Evolutionary conservation across 1,140 invertebrate species (phyloP).

Genomic region (Caerostris darwini): DNA sequence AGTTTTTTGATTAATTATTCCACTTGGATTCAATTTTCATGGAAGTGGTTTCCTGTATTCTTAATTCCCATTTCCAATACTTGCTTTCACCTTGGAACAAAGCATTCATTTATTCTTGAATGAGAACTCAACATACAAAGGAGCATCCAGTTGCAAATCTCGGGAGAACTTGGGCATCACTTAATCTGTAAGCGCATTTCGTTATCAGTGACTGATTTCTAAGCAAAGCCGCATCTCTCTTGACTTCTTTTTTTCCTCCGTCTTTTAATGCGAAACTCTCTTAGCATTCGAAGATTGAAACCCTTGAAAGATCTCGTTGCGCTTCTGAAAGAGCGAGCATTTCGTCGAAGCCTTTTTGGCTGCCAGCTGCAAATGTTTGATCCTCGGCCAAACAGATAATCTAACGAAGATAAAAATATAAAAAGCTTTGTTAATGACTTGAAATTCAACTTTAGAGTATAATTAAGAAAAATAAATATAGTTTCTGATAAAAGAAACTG

Average conservation of each 20-base stretch:
- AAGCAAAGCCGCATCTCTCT: neutral
- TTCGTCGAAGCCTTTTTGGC: slow-evolving; percentile 5
- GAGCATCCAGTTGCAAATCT: slow-evolving; percentile 39
- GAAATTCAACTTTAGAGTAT: neutral
- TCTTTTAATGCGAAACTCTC: slow-evolving; percentile 16
- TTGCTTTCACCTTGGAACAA: neutral
- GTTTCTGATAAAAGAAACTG: neutral
- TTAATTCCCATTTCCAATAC: neutral
- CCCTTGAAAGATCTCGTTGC: slow-evolving; percentile 52
- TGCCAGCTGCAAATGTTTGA: neutral
- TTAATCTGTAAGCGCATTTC: slow-evolving; percentile 22
- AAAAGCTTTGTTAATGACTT: slow-evolving; percentile 11
- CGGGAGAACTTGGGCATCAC: neutral
- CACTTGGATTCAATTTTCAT: no score
- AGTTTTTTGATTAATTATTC: no score
- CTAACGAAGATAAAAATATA: neutral
- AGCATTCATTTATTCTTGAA: slow-evolving; percentile 1
- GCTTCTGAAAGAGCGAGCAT: slow-evolving; percentile 37
- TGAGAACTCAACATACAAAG: neutral
- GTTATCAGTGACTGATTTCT: slow-evolving; percentile 52
- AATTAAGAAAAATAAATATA: slow-evolving; percentile 17
- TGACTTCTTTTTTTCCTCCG: neutral
- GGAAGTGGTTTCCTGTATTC: neutral
- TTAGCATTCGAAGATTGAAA: slow-evolving; percentile 54
- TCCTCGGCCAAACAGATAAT: neutral